Evolutionary conservation across 2,797 vertebrate genomes (phyloP), one percentile per base, ranked within the genome.

Genomic region (Melanotaenia parkinsoni): DNA sequence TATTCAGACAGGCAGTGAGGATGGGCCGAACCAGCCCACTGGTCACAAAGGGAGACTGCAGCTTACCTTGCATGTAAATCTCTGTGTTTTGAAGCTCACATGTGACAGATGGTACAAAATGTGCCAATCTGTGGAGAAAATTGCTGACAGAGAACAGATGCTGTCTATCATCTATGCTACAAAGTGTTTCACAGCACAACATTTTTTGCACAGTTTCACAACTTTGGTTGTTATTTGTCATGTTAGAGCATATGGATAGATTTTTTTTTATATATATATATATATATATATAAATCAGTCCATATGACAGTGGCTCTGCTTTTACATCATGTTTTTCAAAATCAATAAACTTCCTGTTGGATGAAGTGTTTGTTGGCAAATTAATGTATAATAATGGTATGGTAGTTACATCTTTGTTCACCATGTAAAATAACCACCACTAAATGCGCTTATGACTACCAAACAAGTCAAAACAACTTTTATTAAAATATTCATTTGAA

Each of bases 41-140:
- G 88, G 88, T 89, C 74, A 79, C 63, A 75, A 77, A 35, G n/a
- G 57, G 60, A 73, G 47, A 61, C 26, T 67, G 69, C 67, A 70
- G 69, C 69, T 69, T 75, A 59, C 59, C 78, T 79, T 58, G 72
- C 72, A 60, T 69, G 58, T 77, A 56, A 72, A 66, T 50, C 35
- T 75, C 51, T 65, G 40, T 67, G 66, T 81, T 80, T 80, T 79
- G 74, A 88, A 70, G 72, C 72, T 74, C 53, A 43, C 64, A n/a
- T 79, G 58, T 85, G 88, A 86, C 82, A 89, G 80, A 84, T 83
- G 81, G 75, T 45, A 51, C 67, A 59, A 61, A 76, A 84, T 84
- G 24, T 80, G 73, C 79, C 74, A 84, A 75, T 74, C 59, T 73
- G 38, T 67, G 76, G 70, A 72, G 81, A 74, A 80, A 89, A 65